Conservation (phyloP, 2,888 invertebrate genomes). For the Aproaerema taeniolella region DNA sequence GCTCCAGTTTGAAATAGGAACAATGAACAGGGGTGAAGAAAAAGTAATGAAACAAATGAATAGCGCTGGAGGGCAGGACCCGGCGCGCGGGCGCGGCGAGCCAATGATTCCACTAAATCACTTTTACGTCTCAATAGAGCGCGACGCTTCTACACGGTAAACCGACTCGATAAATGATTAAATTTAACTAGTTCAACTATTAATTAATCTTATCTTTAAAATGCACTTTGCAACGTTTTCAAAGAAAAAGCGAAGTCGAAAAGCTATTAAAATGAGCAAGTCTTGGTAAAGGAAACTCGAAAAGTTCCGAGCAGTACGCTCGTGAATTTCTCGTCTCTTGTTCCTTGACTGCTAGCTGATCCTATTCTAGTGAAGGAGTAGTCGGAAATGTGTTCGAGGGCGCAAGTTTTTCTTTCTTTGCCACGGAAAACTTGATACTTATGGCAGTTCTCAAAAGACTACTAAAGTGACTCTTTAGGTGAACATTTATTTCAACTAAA, state of each 20-base stretch:
- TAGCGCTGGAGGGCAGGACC: too few relatives aligned
- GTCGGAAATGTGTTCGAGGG: neutral
- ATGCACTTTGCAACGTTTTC: neutral
- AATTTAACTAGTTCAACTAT: neutral
- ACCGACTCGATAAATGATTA: constrained; percentile 2
- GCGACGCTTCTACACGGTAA: too few relatives aligned
- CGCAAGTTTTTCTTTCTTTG: neutral
- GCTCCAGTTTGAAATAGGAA: too few relatives aligned
- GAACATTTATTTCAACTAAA: too few relatives aligned
- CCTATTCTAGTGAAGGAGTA: neutral
- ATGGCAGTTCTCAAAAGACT: too few relatives aligned
- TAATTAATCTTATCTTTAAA: constrained; percentile 1
- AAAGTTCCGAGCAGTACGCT: constrained; percentile 1
- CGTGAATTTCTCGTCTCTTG: constrained; percentile 1
- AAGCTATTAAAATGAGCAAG: constrained; percentile 4
- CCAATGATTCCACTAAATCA: constrained; percentile 1
- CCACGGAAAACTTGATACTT: too few relatives aligned
- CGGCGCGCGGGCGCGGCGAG: neutral
- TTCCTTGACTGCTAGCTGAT: neutral
- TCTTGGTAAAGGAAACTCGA: neutral
- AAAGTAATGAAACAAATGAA: neutral
- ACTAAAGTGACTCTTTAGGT: too few relatives aligned
- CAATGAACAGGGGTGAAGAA: neutral
- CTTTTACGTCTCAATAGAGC: neutral
- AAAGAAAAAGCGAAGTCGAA: neutral